These are phyloP conservation scores for Achatina immaculata DNA, from an alignment of 1,140 invertebrate species.

Conservation along the genomic window DNA sequence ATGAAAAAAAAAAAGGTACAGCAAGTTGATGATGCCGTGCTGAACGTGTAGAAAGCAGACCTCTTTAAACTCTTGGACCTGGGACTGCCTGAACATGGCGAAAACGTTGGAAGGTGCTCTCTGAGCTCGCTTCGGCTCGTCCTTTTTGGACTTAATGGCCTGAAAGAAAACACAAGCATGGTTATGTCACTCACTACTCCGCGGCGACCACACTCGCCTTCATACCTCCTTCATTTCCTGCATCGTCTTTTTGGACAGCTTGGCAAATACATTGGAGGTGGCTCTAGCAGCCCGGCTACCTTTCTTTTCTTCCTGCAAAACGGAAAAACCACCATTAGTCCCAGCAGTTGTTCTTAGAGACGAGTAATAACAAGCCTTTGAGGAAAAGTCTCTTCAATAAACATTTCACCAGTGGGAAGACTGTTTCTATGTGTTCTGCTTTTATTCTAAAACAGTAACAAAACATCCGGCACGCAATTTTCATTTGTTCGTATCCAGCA, in stretches of 20 bases:
- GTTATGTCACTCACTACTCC: slow-evolving; percentile 18
- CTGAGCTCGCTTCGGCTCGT: slow-evolving; percentile 57
- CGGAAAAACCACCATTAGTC: neutral
- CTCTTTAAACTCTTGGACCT: slow-evolving; percentile 85
- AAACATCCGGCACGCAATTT: no score
- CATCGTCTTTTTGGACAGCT: slow-evolving; percentile 67
- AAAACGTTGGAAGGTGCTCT: slow-evolving; percentile 70
- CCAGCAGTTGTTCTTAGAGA: neutral
- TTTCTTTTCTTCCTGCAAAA: slow-evolving; percentile 30
- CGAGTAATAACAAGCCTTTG: slow-evolving; percentile 5
- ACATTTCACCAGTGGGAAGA: neutral
- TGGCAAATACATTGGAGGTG: slow-evolving; percentile 69
- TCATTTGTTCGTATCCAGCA: no score
- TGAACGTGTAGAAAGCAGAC: slow-evolving; percentile 49
- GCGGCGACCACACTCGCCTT: slow-evolving; percentile 20
- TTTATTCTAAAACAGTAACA: no score
- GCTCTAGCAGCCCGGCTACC: slow-evolving; percentile 53
- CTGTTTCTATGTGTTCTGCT: neutral
- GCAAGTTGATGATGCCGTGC: slow-evolving; percentile 9
- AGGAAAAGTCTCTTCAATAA: neutral
- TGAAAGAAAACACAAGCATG: slow-evolving; percentile 50
- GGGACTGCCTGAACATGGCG: slow-evolving; percentile 68
- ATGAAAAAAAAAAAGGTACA: neutral
- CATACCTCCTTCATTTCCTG: slow-evolving; percentile 85
- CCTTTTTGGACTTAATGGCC: slow-evolving; percentile 55